A percentile compares a stretch with the other conserved stretches of the same genome.
These are phyloP conservation scores for Ammodramus savannarum DNA, from an alignment of 2,113 vertebrate species.

Conservation along the genomic window DNA sequence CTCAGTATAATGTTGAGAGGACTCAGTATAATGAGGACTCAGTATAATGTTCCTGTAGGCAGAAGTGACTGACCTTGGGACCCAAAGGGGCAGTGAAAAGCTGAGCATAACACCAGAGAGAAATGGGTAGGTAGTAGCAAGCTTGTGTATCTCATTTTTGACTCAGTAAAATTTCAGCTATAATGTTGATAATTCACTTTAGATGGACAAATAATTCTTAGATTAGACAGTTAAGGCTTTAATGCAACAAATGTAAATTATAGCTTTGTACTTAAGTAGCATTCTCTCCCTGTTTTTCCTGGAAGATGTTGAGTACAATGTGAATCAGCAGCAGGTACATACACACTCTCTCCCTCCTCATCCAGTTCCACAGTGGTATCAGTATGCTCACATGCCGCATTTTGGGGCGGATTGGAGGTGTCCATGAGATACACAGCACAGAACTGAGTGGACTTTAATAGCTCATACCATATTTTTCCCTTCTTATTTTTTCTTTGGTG, in stretches of 20 bases:
- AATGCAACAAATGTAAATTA: neutral
- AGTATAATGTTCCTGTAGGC: fast-evolving
- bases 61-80: neutral
- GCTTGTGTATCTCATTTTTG: neutral
- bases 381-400: neutral
- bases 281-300: neutral
- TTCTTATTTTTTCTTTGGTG: neutral
- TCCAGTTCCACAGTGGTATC: neutral
- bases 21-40: neutral
- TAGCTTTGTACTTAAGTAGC: neutral
- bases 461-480: neutral
- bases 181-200: neutral
- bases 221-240: neutral
- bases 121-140: neutral
- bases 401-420: neutral
- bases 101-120: neutral
- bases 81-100: neutral
- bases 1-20: fast-evolving
- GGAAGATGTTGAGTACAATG: neutral
- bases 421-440: neutral
- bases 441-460: neutral
- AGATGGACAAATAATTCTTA: neutral
- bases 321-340: neutral
- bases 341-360: neutral
- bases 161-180: neutral